A percentile compares a stretch with the other conserved stretches of the same genome.
phyloP scores from a whole-genome alignment of 2,797 vertebrate genomes.

The Falco naumanni region DNA sequence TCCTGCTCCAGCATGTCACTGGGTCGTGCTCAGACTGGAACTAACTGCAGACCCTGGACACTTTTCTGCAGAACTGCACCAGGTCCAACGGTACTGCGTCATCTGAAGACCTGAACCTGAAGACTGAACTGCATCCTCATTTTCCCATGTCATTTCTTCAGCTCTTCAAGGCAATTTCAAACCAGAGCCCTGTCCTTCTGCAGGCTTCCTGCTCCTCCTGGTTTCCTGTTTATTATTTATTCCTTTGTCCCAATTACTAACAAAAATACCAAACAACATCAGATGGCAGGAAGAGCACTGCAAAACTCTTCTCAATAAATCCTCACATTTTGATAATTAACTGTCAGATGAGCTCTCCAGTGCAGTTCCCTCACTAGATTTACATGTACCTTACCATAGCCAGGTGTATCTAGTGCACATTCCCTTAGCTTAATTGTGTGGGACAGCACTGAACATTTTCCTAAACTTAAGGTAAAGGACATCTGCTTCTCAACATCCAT shows the following conservation, averaged over 20 bases:
- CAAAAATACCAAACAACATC: background rate
- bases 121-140: background rate
- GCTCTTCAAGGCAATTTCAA: background rate
- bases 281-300: background rate
- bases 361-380: background rate
- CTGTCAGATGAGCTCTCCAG: background rate
- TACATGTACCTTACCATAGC: background rate
- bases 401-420: background rate
- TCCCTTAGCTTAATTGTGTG: background rate
- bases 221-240: slow-evolving; percentile 3
- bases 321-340: background rate
- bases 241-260: background rate
- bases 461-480: background rate
- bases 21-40: background rate
- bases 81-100: background rate
- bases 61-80: background rate
- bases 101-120: background rate
- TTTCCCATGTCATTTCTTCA: background rate
- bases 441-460: background rate
- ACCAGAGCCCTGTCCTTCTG: background rate
- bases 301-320: background rate
- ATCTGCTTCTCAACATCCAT: background rate
- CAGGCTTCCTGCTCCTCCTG: background rate
- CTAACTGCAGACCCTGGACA: background rate
- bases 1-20: background rate